Conservation (phyloP, 92 coral and sea anemone genomes). For the Epizoanthus stellaris region DNA sequence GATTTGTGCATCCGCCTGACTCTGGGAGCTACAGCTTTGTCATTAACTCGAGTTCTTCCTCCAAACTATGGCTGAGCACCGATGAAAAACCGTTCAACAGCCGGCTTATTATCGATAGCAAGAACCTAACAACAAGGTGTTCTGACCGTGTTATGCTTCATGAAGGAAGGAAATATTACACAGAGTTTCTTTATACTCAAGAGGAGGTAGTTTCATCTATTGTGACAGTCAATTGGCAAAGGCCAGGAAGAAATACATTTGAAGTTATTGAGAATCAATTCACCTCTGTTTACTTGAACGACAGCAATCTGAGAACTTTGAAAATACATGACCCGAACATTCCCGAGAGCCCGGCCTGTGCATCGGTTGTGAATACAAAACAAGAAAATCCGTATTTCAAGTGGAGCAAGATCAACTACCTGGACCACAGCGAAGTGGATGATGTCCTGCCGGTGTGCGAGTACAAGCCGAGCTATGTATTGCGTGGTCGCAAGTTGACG, state of each 20-base stretch:
- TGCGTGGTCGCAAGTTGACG: not conserved
- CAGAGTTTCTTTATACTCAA: not conserved
- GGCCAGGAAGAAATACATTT: not conserved
- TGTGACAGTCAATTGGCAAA: not conserved
- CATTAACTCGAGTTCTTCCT: not conserved
- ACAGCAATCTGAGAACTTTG: not conserved
- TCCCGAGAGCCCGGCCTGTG: not conserved
- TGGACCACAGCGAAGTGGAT: not conserved
- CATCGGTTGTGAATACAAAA: not conserved
- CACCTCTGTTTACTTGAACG: not conserved
- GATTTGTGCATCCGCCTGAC: not conserved
- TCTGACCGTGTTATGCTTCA: not conserved
- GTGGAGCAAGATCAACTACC: not conserved
- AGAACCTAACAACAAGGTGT: not conserved
- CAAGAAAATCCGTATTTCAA: not conserved
- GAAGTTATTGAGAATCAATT: not conserved
- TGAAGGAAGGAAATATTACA: not conserved
- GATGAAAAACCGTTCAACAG: not conserved
- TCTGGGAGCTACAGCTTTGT: not conserved
- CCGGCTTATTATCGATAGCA: not conserved
- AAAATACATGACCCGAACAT: not conserved
- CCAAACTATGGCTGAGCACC: constrained; percentile 1
- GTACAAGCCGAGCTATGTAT: not conserved
- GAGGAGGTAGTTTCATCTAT: not conserved
- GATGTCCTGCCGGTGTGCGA: not conserved